phyloP scores from a whole-genome alignment of 2,113 vertebrate species.

The Rhadina sibilatrix region DNA sequence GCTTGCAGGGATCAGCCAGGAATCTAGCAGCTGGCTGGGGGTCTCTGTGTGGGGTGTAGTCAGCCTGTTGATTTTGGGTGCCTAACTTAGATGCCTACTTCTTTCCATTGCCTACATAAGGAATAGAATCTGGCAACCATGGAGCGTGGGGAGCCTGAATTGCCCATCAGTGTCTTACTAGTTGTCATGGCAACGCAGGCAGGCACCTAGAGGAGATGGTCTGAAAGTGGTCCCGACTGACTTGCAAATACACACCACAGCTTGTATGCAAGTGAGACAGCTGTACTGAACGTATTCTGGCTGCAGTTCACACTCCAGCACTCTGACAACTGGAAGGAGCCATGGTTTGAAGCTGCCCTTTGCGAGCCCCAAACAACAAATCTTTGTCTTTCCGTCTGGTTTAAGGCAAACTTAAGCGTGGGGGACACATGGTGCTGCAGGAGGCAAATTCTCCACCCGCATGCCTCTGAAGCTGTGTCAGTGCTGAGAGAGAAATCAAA shows the following conservation, averaged over 20 bases:
- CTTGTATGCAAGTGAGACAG: background rate
- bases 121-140: slow-evolving; percentile 39
- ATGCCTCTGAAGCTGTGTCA: background rate
- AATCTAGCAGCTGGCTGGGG: slow-evolving; percentile 29
- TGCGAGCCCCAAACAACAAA: background rate
- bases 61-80: slow-evolving; percentile 28
- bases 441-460: background rate
- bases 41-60: slow-evolving; percentile 11
- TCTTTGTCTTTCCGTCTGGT: background rate
- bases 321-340: background rate
- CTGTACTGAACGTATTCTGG: background rate
- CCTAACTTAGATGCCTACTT: slow-evolving; percentile 24
- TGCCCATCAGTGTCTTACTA: slow-evolving; percentile 40
- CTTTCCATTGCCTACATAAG: slow-evolving; percentile 47
- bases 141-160: slow-evolving; percentile 37
- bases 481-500: background rate
- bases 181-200: slow-evolving; percentile 26
- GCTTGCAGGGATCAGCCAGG: background rate
- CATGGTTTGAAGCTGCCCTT: background rate
- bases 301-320: background rate
- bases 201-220: slow-evolving; percentile 33
- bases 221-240: background rate
- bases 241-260: background rate
- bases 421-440: background rate
- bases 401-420: background rate